Evolutionary conservation across 2,113 vertebrate genomes (phyloP), one percentile per base, ranked within the genome.

Genomic region (Lamprologus lemairii): DNA sequence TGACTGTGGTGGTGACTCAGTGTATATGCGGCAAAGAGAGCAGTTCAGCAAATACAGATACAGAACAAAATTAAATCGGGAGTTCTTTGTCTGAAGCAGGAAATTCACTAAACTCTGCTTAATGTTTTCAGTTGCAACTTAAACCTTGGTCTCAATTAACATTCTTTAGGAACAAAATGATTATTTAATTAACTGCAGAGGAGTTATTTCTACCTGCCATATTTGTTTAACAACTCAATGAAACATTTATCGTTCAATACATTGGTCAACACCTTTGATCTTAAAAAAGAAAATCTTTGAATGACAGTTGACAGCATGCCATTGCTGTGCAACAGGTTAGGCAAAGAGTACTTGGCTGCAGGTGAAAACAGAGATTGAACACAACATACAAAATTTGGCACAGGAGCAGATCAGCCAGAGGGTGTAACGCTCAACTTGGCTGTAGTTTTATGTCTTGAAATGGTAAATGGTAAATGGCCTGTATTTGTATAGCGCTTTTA

Each of bases 361-460:
- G 16, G 7, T 11, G 10, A 78, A 33, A 51, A 33, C 16, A 78
- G 12, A n/a, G 3, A 51, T 49, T 19, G 45, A 11, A 33, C 10
- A 33, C 4, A 49, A 1, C 23, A 31, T 8, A 7, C 9, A 78
- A 49, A 12, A 8, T 33, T n/a, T 78, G 26, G 14, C 16, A 33
- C 1, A 1, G 10, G 45, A 33, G 4, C 2, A 49, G 73, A 78
- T 51, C 26, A 78, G 73, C 73, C 45, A 51, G 73, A 78, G 2
- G 45, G 10, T 13, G 2, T 51, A 51, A 3, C 2, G 5, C 10
- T 78, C 71, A 49, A 19, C 45, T 78, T 51, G 11, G 45, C 45
- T 51, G 23, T 78, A 7, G 71, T 49, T 75, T 75, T 28, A 49
- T 49, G 71, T 49, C 71, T 19, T 47, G 23, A 49, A 78, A 49